Base-by-base conservation (phyloP, 1,140 invertebrate species). In the Argopecten irradians region DNA sequence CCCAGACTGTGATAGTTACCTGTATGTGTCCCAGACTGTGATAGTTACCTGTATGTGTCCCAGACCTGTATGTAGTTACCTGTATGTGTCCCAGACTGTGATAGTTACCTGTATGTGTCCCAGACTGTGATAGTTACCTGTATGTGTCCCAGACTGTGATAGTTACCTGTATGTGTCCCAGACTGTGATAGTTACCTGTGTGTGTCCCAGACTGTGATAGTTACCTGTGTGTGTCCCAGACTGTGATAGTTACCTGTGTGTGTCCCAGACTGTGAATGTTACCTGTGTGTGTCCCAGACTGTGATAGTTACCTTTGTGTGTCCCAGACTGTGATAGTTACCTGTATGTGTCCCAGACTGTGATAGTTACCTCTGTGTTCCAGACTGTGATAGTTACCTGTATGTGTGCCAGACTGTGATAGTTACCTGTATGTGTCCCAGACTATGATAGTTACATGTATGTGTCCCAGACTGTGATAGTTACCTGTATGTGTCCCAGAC, bases 231-330 rank as follows among this genome's bases (percentile, higher is more conserved):
- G 55, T 71, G 55, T 28, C 55, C 55, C 55, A 71, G 55, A 5
- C 55, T 71, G 55, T 71, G 55, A 71, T 71, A n/a, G n/a, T 71
- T 71, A 71, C 55, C 22, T 71, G 55, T 71, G 55, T 71, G 55
- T 71, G n/a, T 71, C 55, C 55, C 55, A 71, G 55, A 5, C 55
- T 71, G 55, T 71, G 55, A 71, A 28, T 22, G n/a, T 71, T 71
- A 71, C 55, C 22, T 71, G 55, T 71, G 55, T 71, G 55, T 71
- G 22, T 28, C 55, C 55, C 55, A 71, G n/a, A 3, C 55, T 71
- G n/a, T 71, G 55, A 71, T 71, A 11, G 55, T 71, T 71, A 71
- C 55, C 55, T 71, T 22, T 71, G 55, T 71, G 55, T 71, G 55
- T 28, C 55, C 28, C n/a, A n/a, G n/a, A n/a, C n/a, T n/a, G n/a